These are phyloP conservation scores for Aphodius granarius DNA, from an alignment of 2,888 invertebrate species.

Conservation along the genomic window DNA sequence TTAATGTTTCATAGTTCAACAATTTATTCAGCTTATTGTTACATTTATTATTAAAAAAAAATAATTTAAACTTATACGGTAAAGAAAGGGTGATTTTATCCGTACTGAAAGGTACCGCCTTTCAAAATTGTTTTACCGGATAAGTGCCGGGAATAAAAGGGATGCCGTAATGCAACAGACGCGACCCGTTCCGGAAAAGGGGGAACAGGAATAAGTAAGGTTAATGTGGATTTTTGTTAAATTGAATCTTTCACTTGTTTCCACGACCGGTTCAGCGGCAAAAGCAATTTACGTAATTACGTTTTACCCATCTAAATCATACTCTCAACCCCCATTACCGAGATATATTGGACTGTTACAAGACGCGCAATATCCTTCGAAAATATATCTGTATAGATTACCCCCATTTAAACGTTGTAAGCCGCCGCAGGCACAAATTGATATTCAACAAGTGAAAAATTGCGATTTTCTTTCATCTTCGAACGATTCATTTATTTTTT, in stretches of 20 bases:
- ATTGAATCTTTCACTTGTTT: not conserved
- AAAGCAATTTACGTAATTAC: not conserved
- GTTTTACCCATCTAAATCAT: not conserved
- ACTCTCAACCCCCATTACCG: not conserved
- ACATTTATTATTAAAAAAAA: too few species aligned
- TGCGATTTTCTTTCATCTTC: too few species aligned
- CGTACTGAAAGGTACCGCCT: not conserved
- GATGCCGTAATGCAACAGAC: not conserved
- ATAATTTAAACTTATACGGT: not conserved
- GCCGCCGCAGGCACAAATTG: not conserved
- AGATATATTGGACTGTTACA: not conserved
- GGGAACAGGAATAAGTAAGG: slow-evolving; percentile 1
- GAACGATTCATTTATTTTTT: too few species aligned
- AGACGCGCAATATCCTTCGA: not conserved
- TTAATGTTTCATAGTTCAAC: too few species aligned
- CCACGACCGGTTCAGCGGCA: not conserved
- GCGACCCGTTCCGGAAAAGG: not conserved
- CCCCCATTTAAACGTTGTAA: too few species aligned
- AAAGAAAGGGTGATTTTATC: not conserved
- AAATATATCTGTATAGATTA: not conserved
- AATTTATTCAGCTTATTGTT: too few species aligned
- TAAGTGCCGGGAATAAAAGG: not conserved
- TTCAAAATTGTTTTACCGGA: not conserved
- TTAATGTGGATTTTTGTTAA: slow-evolving; percentile 13
- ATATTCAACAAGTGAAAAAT: not conserved